These are phyloP conservation scores for Malurus melanocephalus DNA, from an alignment of 2,113 vertebrate species.

Conservation along the genomic window DNA sequence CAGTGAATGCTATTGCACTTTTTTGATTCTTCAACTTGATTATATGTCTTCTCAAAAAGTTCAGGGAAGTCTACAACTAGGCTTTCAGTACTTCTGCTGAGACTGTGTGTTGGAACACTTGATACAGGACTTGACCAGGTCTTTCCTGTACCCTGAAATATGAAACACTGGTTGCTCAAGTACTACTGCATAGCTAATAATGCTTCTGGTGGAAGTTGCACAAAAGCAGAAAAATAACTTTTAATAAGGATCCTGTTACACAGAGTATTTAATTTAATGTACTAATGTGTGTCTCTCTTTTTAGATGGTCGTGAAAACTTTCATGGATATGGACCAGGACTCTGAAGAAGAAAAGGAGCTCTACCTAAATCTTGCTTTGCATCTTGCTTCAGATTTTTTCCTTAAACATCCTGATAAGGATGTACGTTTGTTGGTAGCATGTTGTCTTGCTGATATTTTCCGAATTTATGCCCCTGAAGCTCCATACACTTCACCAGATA, in stretches of 20 bases:
- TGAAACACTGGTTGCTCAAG: not conserved
- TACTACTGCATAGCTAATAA: not conserved
- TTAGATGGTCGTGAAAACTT: slow-evolving; percentile 99
- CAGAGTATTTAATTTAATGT: not conserved
- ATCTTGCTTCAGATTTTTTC: slow-evolving; percentile 97
- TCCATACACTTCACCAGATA: slow-evolving; percentile 95
- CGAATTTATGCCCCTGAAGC: slow-evolving; percentile 97
- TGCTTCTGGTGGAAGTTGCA: not conserved
- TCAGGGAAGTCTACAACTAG: not conserved
- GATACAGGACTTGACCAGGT: not conserved
- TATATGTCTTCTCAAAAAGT: not conserved
- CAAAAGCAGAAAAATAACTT: not conserved
- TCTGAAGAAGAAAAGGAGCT: slow-evolving; percentile 98
- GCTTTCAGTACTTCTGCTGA: not conserved
- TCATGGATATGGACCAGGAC: slow-evolving; percentile 99
- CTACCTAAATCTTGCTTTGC: slow-evolving; percentile 93
- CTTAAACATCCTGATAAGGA: slow-evolving; percentile 98
- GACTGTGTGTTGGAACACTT: not conserved
- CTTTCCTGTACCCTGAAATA: not conserved
- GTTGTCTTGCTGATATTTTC: slow-evolving; percentile 97
- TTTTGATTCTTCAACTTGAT: not conserved
- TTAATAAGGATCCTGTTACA: not conserved
- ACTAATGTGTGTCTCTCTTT: not conserved
- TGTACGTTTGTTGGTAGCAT: slow-evolving; percentile 94
- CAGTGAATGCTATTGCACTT: not conserved